Conservation (phyloP, 2,797 vertebrate genomes). For the Antrozous pallidus region DNA sequence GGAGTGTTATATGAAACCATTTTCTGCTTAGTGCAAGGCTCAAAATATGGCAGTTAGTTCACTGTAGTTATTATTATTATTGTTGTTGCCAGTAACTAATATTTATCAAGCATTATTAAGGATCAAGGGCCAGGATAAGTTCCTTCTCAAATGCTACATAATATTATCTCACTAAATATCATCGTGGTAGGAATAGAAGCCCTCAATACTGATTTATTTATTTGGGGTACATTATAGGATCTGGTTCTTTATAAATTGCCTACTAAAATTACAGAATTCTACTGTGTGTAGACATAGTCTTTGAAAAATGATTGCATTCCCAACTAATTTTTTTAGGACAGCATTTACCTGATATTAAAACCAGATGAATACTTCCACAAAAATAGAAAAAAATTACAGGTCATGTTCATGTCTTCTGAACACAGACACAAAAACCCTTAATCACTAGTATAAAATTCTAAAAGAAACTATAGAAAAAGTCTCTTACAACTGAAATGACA, state of each 20-base stretch:
- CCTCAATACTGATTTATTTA: background rate
- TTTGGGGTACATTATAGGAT: background rate
- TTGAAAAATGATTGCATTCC: background rate
- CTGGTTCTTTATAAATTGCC: background rate
- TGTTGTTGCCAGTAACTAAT: background rate
- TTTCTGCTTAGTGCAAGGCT: background rate
- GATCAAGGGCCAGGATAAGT: background rate
- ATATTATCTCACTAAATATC: background rate
- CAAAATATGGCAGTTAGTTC: background rate
- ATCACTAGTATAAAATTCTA: background rate
- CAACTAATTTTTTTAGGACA: background rate
- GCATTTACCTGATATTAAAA: constrained; percentile 10
- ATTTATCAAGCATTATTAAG: background rate
- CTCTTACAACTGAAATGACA: background rate
- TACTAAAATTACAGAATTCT: background rate
- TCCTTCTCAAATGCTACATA: background rate
- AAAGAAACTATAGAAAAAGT: background rate
- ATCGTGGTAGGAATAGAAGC: background rate
- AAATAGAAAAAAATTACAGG: background rate
- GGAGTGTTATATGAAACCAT: background rate
- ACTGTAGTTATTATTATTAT: background rate
- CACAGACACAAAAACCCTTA: background rate
- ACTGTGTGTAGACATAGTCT: background rate
- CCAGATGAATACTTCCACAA: background rate
- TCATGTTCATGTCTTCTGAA: background rate